A percentile compares a stretch with the other conserved stretches of the same genome.
phyloP scores from a whole-genome alignment of 1,140 invertebrate genomes.

The Nasonia longicornis region DNA sequence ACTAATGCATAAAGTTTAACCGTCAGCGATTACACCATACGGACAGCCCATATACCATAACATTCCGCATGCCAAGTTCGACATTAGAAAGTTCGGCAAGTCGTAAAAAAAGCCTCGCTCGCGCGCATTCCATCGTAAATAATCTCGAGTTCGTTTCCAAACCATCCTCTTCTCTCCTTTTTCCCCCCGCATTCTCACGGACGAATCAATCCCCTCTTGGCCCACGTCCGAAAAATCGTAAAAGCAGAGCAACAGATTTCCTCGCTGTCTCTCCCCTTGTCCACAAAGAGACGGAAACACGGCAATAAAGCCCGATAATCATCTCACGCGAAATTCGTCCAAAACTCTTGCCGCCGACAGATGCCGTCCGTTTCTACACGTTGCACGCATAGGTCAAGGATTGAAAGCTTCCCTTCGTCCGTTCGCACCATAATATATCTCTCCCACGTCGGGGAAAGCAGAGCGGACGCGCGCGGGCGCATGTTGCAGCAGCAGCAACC shows the following conservation, averaged over 20 bases:
- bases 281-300: background rate
- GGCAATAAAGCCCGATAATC: background rate
- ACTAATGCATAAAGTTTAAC: constrained; percentile 16
- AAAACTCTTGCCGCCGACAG: background rate
- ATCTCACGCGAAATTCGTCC: constrained; percentile 3
- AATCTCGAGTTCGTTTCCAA: background rate
- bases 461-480: background rate
- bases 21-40: background rate
- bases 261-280: background rate
- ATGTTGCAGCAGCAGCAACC: background rate
- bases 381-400: background rate
- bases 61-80: background rate
- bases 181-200: no score
- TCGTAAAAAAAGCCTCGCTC: background rate
- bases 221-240: background rate
- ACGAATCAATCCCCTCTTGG: background rate
- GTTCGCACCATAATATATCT: background rate
- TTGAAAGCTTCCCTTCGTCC: background rate
- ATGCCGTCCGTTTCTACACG: background rate
- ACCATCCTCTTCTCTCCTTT: background rate
- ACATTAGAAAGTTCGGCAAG: constrained; percentile 17
- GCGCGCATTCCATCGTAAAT: background rate
- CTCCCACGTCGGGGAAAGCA: background rate
- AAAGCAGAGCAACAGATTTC: background rate
- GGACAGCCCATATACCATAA: background rate